phyloP scores from a whole-genome alignment of 2,113 vertebrate genomes.

The Mormyrus iriodes region DNA sequence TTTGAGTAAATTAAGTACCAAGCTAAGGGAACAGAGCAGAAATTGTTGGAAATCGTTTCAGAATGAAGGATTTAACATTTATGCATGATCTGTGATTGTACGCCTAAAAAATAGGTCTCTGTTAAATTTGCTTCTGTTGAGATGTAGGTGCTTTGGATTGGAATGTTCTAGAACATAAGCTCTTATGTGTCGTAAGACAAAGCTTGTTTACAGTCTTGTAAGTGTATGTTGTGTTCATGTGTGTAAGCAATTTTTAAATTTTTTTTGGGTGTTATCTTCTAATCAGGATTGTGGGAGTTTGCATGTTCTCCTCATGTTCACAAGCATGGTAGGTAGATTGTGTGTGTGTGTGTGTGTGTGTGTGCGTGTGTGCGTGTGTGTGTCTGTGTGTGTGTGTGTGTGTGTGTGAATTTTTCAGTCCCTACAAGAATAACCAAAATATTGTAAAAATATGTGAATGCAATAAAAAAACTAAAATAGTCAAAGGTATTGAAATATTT shows the following conservation, averaged over 20 bases:
- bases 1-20: not conserved
- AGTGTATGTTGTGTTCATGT: not conserved
- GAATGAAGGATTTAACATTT: not conserved
- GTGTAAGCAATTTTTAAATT: not conserved
- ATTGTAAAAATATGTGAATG: too few relatives aligned
- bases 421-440: too few relatives aligned
- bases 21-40: not conserved
- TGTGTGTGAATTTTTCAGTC: too few relatives aligned
- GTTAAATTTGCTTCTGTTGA: not conserved
- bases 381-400: too few relatives aligned
- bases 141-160: not conserved
- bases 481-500: too few relatives aligned
- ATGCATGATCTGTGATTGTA: not conserved
- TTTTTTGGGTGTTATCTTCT: not conserved
- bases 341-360: not conserved
- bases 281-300: not conserved
- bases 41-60: not conserved
- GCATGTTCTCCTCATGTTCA: not conserved
- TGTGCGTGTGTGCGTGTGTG: not conserved
- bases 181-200: not conserved
- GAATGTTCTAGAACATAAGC: not conserved
- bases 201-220: not conserved
- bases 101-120: not conserved
- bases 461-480: too few relatives aligned
- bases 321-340: not conserved